Evolutionary conservation across 2,888 invertebrate species (phyloP), one percentile per base, ranked within the genome.

Genomic region (Mesoligia furuncula): DNA sequence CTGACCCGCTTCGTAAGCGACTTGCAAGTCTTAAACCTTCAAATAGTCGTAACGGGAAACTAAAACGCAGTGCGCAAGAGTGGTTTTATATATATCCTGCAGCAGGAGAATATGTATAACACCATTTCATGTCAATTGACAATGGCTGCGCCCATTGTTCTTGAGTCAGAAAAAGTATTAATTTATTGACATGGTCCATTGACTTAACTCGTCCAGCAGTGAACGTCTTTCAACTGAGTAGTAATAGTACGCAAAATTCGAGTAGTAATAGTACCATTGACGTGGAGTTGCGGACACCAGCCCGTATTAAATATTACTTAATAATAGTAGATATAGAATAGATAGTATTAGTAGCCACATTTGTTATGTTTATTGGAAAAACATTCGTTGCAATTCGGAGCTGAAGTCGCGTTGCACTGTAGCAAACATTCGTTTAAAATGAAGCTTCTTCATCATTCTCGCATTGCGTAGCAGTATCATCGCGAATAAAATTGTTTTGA

Each of bases 401-500:
- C 64, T 20, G 9, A 9, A 24, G 15, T 15, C 1, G 3, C 13
- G 17, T 20, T 36, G 51, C 36, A 0, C 11, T 4, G 42, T 15
- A 13, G 24, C 48, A 62, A 64, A 45, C 11, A 42, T 27, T 57
- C 17, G 24, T n/a, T 4, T 51, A 48, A 9, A 61, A 45, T 67
- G 36, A 4, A 5, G 54, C 79, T 85, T 79, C 83, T 85, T 24
- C 24, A 72, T 67, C 4, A 54, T 65, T 59, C 42, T 77, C 27
- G 13, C 61, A 45, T 51, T 68, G 65, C 17, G 59, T 24, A 24
- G 61, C 42, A 72, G 78, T 84, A 84, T 79, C 85, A 85, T 87
- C 79, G 82, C 83, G 86, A 84, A 88, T 88, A 88, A 88, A 88
- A 88, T 86, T 88, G 88, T 93, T 94, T 93, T 93, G 94, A 94